Evolutionary conservation across 2,888 invertebrate genomes (phyloP), one percentile per base, ranked within the genome.

Genomic region (Drosophila mercatorum): DNA sequence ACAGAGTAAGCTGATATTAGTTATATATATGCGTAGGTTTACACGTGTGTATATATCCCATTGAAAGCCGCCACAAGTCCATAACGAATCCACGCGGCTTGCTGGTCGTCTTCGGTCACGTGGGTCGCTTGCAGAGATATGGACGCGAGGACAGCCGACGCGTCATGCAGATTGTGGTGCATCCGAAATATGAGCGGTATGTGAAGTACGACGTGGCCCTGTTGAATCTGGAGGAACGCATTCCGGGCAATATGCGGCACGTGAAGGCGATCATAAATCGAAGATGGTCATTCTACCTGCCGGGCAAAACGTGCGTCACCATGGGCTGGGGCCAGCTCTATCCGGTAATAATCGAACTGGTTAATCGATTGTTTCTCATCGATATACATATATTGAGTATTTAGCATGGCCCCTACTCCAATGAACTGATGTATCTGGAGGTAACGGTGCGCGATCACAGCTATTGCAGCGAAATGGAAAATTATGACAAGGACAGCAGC

Each of bases 241-340:
- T 87, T n/a, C 83, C 82, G 0, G 44, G 26, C 11, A 49, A 77
- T 36, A 49, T 59, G 26, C 62, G 65, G 0, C 10, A 61, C 0
- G 79, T 56, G 12, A 57, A 53, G 28, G 82, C 88, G 1, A 10
- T 83, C 5, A 1, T 31, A 0, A 31, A 58, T 2, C 49, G 49
- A n/a, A 49, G n/a, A 5, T n/a, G 31, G 31, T 31, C 0, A 2
- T 5, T 0, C 0, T 0, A 12, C 17, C 12, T 22, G 2, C 1
- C 2, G 0, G 80, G 72, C 1, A 31, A 43, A 38, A 3, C 4
- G 0, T 84, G 84, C 17, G 0, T 64, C 4, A 85, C 88, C 12
- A 43, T 84, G 31, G 88, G 84, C 22, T 84, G 84, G 84, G 84
- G 84, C 5, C 84, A 84, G 65, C 10, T 87, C 0, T 84, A 87